Base-by-base conservation (phyloP, 2,888 invertebrate species). In the Anticlea derivata region DNA sequence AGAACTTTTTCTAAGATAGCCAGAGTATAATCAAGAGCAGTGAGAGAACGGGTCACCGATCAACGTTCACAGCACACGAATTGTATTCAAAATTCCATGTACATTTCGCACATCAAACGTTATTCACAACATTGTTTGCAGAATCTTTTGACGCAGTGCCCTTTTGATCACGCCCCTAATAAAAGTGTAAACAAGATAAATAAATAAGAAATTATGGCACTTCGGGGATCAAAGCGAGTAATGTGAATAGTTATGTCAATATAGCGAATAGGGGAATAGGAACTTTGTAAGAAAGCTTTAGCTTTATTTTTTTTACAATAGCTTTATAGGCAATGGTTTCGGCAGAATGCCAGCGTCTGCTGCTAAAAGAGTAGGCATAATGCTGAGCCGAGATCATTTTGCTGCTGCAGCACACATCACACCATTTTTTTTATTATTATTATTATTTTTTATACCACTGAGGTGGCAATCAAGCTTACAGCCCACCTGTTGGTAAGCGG, bases 131-230 rank as follows among this genome's bases (percentile, higher is more conserved):
- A 24, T 43, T 55, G 54, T 60, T 56, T 60, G 50, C 22, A 40
- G 24, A 38, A 50, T 50, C 51, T 44, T 56, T 56, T 58, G 52
- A 50, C 34, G 23, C 39, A 34, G 38, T n/a, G 31, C 46, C 45
- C 59, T 48, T 61, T 59, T 59, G 57, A 61, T 57, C 55, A 50
- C 48, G 39, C 52, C 48, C 34, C 45, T 39, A 58, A 58, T 56
- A 56, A 53, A 56, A 58, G 45, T 43, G 52, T 55, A 58, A 58
- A 57, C 52, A 57, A 52, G 40, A 33, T 49, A 43, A 41, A 50
- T 50, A 57, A 59, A 61, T 57, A 55, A 33, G 27, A 26, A 57
- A 51, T 52, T 49, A 58, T 43, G 34, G 45, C 52, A 41, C 33
- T 35, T 46, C 11, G 17, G 40, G 33, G 38, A 41, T 53, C 53